Base-by-base conservation (phyloP, 2,113 vertebrate genomes). In the Ancistrus triradiatus region DNA sequence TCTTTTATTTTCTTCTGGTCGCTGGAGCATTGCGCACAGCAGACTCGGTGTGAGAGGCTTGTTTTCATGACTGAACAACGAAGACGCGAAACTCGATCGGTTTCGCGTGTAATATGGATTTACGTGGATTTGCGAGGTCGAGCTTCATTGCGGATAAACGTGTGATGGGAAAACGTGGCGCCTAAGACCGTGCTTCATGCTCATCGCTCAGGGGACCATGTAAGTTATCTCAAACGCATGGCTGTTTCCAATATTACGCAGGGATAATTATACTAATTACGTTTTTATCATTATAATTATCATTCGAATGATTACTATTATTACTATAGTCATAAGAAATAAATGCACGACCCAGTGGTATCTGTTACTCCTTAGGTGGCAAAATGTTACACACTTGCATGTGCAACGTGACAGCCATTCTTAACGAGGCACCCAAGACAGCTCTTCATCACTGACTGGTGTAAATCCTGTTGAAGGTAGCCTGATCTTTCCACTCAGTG, bases 111-210 rank as follows among this genome's bases (percentile, higher is more conserved):
- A 15, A 42, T 14, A 31, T 38, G 59, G 47, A 63, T 63, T 42
- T 46, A 25, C 15, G 9, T 77, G 83, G 79, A 85, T 78, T 81
- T 78, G 57, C 63, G 75, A 40, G 80, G 67, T 79, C 81, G 82
- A 77, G 78, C 79, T 80, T 86, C 84, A 77, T 80, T 89, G 87
- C 86, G 85, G 86, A 86, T 83, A 84, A 84, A 59, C 66, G 74
- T 74, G 77, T 73, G 81, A 83, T 84, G 84, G 68, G 75, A 76
- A 80, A 44, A 68, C 77, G 80, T 74, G 67, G 76, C 59, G 81
- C 50, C 82, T 67, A 72, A 77, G 72, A 72, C 78, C 84, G 77
- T 78, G 79, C 80, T 46, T 46, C 68, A 70, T 75, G 59, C 76
- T 51, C 59, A 31, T 69, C 68, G 71, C 76, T 80, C 75, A 69